Base-by-base conservation (phyloP, 2,797 vertebrate genomes). In the Prionace glauca region DNA sequence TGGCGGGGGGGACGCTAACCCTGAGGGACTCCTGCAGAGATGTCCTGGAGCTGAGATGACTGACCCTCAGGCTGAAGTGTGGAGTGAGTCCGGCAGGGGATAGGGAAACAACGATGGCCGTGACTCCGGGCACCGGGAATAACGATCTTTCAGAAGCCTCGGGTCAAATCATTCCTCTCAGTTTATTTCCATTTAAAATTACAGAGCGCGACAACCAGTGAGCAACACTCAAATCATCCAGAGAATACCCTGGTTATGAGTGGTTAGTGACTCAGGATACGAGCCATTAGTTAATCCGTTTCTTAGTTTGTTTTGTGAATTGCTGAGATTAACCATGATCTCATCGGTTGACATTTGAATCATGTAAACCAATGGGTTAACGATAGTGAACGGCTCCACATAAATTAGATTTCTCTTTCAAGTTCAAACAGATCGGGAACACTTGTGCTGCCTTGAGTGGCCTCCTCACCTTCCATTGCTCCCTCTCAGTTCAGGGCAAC, bases 101-200 rank as follows among this genome's bases (percentile, higher is more conserved):
- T 2, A n/a, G 11, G 1, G 72, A 24, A 77, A 77, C 10, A 32
- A 74, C 11, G 29, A 77, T 77, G 29, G 29, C n/a, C 2, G 32
- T n/a, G 12, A n/a, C 32, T 36, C 1, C 69, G 5, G 69, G 16
- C 69, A 18, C 2, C 26, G 62, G 11, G 41, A 92, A 69, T 69
- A 92, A 92, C 41, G 8, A 22, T 41, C 20, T 24, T 41, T 92
- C 65, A 18, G 41, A 18, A 92, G 36, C n/a, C 36, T n/a, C 9
- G 67, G 36, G 20, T 8, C 65, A 69, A 92, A 41, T 69, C 22
- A 41, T 62, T 11, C 69, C 18, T 69, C 1, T 92, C 62, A 92
- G 36, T 92, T 92, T 92, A 92, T 92, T 92, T 92, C 65, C 20
- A 69, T 20, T 41, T 92, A 92, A 92, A 92, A 92, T 41, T 36